These are phyloP conservation scores for Cephus pygmeus DNA, from an alignment of 2,888 invertebrate genomes.

Conservation along the genomic window DNA sequence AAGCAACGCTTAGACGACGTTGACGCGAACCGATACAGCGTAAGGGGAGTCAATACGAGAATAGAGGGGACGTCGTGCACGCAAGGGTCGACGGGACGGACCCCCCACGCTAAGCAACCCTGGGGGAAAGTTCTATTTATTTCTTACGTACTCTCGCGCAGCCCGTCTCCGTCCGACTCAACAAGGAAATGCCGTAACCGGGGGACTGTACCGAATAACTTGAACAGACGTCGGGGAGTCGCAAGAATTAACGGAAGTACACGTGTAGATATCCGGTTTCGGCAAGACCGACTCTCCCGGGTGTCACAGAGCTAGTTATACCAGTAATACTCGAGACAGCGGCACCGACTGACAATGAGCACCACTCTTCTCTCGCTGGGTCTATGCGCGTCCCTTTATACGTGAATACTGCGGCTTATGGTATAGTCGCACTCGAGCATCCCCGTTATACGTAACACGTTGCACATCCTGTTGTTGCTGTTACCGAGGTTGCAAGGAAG, in stretches of 20 bases:
- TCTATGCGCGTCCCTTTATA: conserved; percentile 11
- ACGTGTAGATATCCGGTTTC: not conserved
- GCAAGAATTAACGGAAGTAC: not conserved
- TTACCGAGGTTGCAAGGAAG: not conserved
- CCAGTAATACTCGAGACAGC: not conserved
- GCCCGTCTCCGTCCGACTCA: too few species aligned
- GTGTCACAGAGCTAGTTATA: not conserved
- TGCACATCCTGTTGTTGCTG: conserved; percentile 43
- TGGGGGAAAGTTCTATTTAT: not conserved
- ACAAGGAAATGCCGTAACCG: too few species aligned
- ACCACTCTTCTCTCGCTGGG: conserved; percentile 25
- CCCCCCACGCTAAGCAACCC: not conserved
- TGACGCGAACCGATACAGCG: not conserved
- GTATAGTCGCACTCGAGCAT: conserved; percentile 46
- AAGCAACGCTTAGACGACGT: not conserved
- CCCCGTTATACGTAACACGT: conserved; percentile 40
- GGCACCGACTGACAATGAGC: conserved; percentile 25
- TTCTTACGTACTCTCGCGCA: not conserved
- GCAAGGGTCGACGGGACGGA: not conserved
- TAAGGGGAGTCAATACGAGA: not conserved
- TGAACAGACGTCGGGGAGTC: not conserved
- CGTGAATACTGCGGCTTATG: conserved; percentile 37
- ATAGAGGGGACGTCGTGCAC: not conserved
- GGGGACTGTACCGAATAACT: not conserved
- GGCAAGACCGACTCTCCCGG: not conserved